Evolutionary conservation across 2,888 invertebrate species (phyloP).

Genomic region (Antheraea yamamai): DNA sequence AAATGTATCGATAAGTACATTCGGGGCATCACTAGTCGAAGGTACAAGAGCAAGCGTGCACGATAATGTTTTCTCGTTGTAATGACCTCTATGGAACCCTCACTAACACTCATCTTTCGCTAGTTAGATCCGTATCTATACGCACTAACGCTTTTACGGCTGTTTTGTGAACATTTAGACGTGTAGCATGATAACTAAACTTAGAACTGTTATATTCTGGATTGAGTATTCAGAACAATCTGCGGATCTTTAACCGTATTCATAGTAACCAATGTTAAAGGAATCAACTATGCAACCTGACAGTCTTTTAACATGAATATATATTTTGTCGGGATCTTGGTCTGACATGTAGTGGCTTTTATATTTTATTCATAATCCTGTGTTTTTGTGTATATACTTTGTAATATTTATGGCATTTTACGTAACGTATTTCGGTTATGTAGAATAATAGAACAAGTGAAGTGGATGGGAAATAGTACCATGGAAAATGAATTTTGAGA

Average conservation of each 20-base stretch:
- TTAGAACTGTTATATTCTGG: not conserved
- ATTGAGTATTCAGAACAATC: not conserved
- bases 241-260: not conserved
- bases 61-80: conserved; percentile 43
- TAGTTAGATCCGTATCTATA: conserved; percentile 48
- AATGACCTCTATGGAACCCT: conserved; percentile 51
- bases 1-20: conserved; percentile 11
- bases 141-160: conserved; percentile 47
- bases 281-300: too few relatives aligned
- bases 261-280: not conserved
- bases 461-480: too few relatives aligned
- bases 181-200: conserved; percentile 30
- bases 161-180: conserved; percentile 35
- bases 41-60: conserved; percentile 22
- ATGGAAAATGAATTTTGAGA: too few relatives aligned
- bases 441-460: too few relatives aligned
- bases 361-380: too few relatives aligned
- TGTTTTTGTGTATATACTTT: too few relatives aligned
- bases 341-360: too few relatives aligned
- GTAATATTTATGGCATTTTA: too few relatives aligned
- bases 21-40: conserved; percentile 6
- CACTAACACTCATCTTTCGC: conserved; percentile 52
- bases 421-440: too few relatives aligned
- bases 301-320: too few relatives aligned
- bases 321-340: too few relatives aligned